Percentiles rank a stretch among this genome's conserved stretches.
Conservation (phyloP, 2,797 vertebrate species). For the Onychomys torridus region DNA sequence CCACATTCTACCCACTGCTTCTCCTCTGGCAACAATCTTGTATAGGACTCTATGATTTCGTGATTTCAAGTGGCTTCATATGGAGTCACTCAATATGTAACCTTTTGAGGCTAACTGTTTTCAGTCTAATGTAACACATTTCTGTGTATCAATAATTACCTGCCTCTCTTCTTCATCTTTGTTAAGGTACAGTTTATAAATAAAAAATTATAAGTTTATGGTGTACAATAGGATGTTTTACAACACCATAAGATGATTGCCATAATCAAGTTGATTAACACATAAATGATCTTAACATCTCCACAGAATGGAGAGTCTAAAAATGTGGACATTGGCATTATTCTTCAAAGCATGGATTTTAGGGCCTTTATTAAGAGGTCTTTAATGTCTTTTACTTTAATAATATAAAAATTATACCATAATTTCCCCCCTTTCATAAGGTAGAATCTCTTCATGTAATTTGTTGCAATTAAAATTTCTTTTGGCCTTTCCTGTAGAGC, state of each 20-base stretch:
- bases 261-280: background rate
- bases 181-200: background rate
- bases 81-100: background rate
- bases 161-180: background rate
- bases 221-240: background rate
- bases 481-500: slow-evolving; percentile 70
- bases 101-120: background rate
- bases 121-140: background rate
- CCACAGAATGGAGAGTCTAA: background rate
- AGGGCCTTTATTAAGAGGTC: slow-evolving; percentile 14
- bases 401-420: background rate
- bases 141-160: background rate
- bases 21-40: background rate
- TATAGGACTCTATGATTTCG: background rate
- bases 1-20: background rate
- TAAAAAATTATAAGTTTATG: background rate
- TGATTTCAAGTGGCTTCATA: background rate
- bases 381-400: slow-evolving; percentile 76
- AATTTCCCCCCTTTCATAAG: slow-evolving; percentile 66
- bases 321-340: background rate
- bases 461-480: slow-evolving; percentile 85
- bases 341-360: slow-evolving; percentile 11
- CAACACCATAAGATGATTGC: background rate
- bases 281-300: background rate
- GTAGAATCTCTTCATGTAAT: slow-evolving; percentile 78